phyloP scores from a whole-genome alignment of 2,113 vertebrate species.

The Delphinus delphis region DNA sequence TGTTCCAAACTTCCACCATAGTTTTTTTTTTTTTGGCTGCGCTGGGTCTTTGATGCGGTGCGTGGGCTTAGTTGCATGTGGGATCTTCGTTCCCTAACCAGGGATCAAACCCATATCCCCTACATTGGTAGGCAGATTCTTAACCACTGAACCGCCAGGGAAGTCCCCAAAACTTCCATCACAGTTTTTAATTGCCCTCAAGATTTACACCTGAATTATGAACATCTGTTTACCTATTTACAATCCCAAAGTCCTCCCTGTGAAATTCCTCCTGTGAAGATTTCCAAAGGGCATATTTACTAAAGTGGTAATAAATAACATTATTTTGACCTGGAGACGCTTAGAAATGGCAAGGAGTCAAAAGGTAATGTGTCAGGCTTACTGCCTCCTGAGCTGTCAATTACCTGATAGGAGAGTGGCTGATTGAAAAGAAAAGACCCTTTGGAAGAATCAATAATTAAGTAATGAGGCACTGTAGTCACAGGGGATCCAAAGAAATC shows the following conservation, averaged over 20 bases:
- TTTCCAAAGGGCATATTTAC: slow-evolving; percentile 41
- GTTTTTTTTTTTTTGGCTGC: too few relatives aligned
- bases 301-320: slow-evolving; percentile 17
- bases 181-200: neutral
- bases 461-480: neutral
- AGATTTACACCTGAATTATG: slow-evolving; percentile 22
- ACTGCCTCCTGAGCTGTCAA: neutral
- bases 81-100: too few relatives aligned
- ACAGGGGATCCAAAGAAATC: neutral
- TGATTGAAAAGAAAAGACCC: neutral
- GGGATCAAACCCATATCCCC: too few relatives aligned
- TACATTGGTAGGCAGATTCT: too few relatives aligned
- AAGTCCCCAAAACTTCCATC: neutral
- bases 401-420: neutral
- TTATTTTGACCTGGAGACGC: slow-evolving; percentile 29
- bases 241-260: neutral
- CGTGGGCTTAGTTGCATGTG: too few relatives aligned
- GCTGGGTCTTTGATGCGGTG: too few relatives aligned
- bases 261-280: slow-evolving; percentile 1
- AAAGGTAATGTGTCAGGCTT: neutral
- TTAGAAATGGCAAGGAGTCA: slow-evolving; percentile 27
- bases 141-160: too few relatives aligned
- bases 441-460: slow-evolving; percentile 14
- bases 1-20: neutral
- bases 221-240: slow-evolving; percentile 45